Conservation (phyloP, 2,888 invertebrate genomes). For the Erpobdella octoculata region DNA sequence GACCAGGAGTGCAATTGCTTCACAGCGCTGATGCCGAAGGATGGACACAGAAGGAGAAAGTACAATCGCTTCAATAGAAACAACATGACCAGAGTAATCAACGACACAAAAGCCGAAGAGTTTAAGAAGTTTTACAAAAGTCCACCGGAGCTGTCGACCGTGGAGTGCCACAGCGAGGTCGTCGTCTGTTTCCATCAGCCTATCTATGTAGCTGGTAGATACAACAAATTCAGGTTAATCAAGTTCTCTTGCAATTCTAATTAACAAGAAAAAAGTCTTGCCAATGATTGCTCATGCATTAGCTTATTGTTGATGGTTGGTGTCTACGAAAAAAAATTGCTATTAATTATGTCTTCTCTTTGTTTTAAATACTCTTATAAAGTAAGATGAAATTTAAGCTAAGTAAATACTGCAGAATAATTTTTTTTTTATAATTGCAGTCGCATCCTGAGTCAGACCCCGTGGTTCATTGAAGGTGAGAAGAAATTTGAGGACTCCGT, state of each 20-base stretch:
- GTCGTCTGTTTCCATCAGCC: constrained; percentile 60
- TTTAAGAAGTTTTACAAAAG: constrained; percentile 37
- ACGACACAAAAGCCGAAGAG: constrained; percentile 40
- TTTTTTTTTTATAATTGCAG: constrained; percentile 18
- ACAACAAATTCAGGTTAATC: constrained; percentile 43
- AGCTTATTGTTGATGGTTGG: too few species aligned
- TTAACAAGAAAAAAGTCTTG: too few species aligned
- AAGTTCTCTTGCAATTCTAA: too few species aligned
- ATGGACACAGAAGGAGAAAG: constrained; percentile 44
- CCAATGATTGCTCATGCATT: too few species aligned
- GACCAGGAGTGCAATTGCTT: constrained; percentile 59
- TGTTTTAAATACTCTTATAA: too few species aligned
- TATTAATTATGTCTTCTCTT: too few species aligned
- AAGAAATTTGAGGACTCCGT: constrained; percentile 77
- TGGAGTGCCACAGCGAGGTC: constrained; percentile 53
- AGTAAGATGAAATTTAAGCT: neutral
- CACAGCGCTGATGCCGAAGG: constrained; percentile 47
- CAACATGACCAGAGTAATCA: constrained; percentile 45
- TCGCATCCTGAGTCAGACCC: constrained; percentile 72
- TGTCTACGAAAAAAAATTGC: neutral
- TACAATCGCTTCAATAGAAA: constrained; percentile 45
- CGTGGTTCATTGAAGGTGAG: constrained; percentile 78
- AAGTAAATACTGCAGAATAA: neutral
- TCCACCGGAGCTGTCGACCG: constrained; percentile 28
- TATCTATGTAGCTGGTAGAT: constrained; percentile 58